Evolutionary conservation across 2,888 invertebrate genomes (phyloP), one percentile per base, ranked within the genome.

Genomic region (Liodrosophila aerea): DNA sequence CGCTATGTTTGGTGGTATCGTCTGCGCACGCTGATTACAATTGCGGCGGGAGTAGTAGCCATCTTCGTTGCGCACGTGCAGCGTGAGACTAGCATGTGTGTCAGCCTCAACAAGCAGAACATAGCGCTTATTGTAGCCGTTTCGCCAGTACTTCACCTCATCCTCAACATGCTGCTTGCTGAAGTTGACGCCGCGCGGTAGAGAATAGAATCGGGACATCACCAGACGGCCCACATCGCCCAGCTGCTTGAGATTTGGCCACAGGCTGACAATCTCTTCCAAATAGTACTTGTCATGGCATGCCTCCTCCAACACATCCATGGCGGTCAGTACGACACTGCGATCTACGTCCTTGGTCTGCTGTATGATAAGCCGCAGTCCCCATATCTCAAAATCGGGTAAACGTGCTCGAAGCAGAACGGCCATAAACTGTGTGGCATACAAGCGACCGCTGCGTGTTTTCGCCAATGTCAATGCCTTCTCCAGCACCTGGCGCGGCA

Each of bases 351-450:
- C 99, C 72, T 94, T 94, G 30, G 98, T 91, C 90, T 97, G 97
- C 50, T 93, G 93, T 13, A 97, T 93, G 45, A 99, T 91, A 84
- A 97, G 91, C 70, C 95, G 94, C 62, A 98, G 92, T 15, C 97
- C 95, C 98, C 98, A 99, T 15, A 93, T 92, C 71, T 94, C 93
- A 89, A 96, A 95, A 77, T 94, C 93, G 0, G 93, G 92, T 89
- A 93, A 90, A 66, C 87, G 88, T 0, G 95, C 94, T 64, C 98
- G 92, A 51, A 98, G 91, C 72, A 99, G 90, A 7, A 98, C 94
- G 65, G 96, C 93, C 71, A 99, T 91, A 90, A 98, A 96, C 89
- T 97, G 96, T 0, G 98, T 98, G 0, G 97, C 94, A 90, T 98
- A 99, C 34, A 98, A 90, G 33, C 96, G 92, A 7, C 89, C 89